phyloP scores from a whole-genome alignment of 2,113 vertebrate species.

The Chiloscyllium plagiosum region DNA sequence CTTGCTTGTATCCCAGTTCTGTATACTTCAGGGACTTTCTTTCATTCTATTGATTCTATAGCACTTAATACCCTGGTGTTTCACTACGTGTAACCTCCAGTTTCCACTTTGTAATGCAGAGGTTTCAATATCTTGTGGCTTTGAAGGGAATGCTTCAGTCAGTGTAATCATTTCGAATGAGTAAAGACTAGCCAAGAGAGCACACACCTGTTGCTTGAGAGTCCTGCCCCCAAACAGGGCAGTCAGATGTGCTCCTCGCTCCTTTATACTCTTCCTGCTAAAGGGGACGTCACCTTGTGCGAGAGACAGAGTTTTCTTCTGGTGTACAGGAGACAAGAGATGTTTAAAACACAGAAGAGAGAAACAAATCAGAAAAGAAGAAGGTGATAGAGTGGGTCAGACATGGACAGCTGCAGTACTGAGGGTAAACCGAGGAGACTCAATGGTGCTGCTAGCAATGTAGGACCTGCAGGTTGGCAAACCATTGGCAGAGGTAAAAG shows the following conservation, averaged over 20 bases:
- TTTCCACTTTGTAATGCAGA: neutral
- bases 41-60: neutral
- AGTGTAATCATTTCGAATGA: neutral
- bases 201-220: conserved; percentile 75
- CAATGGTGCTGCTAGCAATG: neutral
- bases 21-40: neutral
- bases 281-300: conserved; percentile 77
- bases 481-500: too few relatives aligned
- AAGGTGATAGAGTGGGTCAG: neutral
- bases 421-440: neutral
- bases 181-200: conserved; percentile 31
- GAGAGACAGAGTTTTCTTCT: conserved; percentile 85
- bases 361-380: neutral
- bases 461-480: neutral
- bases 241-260: conserved; percentile 82
- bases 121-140: neutral
- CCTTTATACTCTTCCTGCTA: conserved; percentile 93
- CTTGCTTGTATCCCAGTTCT: too few relatives aligned
- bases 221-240: conserved; percentile 71
- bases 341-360: conserved; percentile 41
- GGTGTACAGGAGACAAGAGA: conserved; percentile 47
- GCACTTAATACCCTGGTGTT: neutral
- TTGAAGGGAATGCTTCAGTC: neutral
- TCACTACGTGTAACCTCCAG: neutral
- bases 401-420: neutral